Percentiles rank a stretch among this genome's conserved stretches.
Conservation (phyloP, 2,113 vertebrate species). For the Peromyscus polionotus region DNA sequence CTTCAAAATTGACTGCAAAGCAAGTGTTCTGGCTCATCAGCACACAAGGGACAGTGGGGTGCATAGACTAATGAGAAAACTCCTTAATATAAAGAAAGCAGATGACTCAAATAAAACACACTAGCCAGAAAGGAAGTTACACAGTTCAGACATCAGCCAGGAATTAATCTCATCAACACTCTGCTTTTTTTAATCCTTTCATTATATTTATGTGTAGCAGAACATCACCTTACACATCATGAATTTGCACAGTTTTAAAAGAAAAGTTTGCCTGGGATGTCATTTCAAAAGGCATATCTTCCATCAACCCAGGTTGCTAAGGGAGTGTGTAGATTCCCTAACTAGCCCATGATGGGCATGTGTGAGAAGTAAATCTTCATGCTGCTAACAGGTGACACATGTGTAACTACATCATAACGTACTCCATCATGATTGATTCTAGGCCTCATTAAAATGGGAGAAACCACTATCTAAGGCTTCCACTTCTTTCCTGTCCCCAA, state of each 20-base stretch:
- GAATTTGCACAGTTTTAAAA: background rate
- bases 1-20: slow-evolving; percentile 57
- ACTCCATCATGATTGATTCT: background rate
- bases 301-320: background rate
- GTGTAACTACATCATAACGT: background rate
- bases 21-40: slow-evolving; percentile 43
- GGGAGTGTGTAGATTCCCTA: background rate
- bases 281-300: background rate
- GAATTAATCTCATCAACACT: background rate
- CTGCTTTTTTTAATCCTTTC: background rate
- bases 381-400: background rate
- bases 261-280: background rate
- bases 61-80: slow-evolving; percentile 55
- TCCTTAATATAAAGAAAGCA: slow-evolving; percentile 5
- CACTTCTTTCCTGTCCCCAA: background rate
- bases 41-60: background rate
- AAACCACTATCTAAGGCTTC: background rate
- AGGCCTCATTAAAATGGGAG: background rate
- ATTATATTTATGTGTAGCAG: background rate
- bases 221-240: background rate
- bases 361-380: background rate
- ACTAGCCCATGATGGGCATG: background rate
- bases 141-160: background rate
- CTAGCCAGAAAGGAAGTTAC: background rate
- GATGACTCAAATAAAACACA: background rate